Evolutionary conservation across 2,113 vertebrate species (phyloP).

Genomic region (Rhynchomys soricoides): DNA sequence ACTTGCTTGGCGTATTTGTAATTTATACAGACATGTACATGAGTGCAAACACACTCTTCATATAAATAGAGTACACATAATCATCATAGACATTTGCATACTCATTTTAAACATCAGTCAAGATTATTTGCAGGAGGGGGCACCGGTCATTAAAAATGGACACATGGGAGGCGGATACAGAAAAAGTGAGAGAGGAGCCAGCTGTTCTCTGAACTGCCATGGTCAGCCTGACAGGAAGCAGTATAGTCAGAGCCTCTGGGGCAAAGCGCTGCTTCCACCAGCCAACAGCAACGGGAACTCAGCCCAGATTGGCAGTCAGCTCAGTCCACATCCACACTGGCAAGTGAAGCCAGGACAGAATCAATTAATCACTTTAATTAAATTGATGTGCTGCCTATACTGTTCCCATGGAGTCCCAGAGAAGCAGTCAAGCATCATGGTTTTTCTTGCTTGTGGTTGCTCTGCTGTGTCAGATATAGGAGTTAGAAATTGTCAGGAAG

Average conservation of each 20-base stretch:
- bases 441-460: neutral
- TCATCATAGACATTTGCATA: neutral
- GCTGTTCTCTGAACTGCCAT: neutral
- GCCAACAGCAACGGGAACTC: neutral
- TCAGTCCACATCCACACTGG: rapidly evolving
- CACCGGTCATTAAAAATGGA: neutral
- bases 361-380: constrained; percentile 25
- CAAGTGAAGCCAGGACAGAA: neutral
- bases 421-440: neutral
- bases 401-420: neutral
- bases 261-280: neutral
- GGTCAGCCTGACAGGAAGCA: neutral
- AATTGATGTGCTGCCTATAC: neutral
- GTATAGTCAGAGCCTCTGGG: rapidly evolving
- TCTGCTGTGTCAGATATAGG: neutral
- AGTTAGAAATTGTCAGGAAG: neutral
- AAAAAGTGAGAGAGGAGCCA: neutral
- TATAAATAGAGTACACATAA: neutral
- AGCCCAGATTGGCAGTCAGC: neutral
- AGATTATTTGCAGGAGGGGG: neutral
- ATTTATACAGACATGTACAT: neutral
- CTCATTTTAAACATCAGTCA: constrained; percentile 5
- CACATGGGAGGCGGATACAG: neutral
- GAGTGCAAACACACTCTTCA: neutral
- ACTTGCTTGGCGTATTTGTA: neutral